Conservation (phyloP, 2,113 vertebrate species). For the Todiramphus saurophagus region DNA sequence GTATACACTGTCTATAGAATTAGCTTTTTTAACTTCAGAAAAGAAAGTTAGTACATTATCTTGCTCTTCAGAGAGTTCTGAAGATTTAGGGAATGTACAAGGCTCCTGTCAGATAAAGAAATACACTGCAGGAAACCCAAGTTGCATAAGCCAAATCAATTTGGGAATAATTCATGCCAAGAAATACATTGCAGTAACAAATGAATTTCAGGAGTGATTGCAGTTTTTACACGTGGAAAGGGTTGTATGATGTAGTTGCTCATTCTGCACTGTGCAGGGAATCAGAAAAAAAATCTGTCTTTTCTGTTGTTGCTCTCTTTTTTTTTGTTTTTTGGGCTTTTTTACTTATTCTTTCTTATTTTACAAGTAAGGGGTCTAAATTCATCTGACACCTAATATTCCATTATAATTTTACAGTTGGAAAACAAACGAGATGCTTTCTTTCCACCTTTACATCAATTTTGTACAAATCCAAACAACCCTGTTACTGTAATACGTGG, state of each 20-base stretch:
- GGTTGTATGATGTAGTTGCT: neutral
- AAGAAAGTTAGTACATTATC: neutral
- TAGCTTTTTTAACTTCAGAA: neutral
- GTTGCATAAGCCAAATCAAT: neutral
- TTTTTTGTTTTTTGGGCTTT: neutral
- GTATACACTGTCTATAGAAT: neutral
- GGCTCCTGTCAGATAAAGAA: conserved; percentile 24
- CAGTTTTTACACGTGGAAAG: neutral
- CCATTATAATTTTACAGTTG: conserved; percentile 81
- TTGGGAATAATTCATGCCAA: conserved; percentile 40
- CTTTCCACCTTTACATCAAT: conserved; percentile 97
- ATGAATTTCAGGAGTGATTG: conserved; percentile 20
- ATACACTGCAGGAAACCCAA: neutral
- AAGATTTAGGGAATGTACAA: neutral
- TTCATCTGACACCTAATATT: conserved; percentile 43
- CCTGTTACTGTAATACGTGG: conserved; percentile 99
- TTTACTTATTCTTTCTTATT: neutral
- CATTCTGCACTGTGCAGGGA: neutral
- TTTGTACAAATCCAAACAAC: conserved; percentile 98
- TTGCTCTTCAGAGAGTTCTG: neutral
- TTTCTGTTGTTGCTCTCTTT: neutral
- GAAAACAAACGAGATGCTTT: conserved; percentile 99
- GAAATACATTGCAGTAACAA: conserved; percentile 40
- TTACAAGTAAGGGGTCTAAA: neutral
- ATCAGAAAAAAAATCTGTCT: neutral